Percentiles rank a stretch among this genome's conserved stretches.
phyloP scores from a whole-genome alignment of 2,888 invertebrate species.

The Oligia strigilis region DNA sequence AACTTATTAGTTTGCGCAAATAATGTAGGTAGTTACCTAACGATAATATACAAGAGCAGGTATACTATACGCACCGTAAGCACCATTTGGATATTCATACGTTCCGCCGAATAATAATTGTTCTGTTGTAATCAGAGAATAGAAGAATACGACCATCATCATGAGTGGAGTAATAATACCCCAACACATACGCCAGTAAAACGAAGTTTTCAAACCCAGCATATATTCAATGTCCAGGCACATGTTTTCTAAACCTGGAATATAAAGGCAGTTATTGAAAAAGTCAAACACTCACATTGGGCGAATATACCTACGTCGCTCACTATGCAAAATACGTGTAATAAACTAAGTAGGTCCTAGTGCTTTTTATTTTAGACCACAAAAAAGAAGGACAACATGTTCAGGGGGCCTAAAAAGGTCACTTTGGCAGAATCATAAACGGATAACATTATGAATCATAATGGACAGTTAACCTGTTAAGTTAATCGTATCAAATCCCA shows the following conservation, averaged over 20 bases:
- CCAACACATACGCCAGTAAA: conserved; percentile 96
- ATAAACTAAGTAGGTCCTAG: too few relatives aligned
- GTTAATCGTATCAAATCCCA: too few relatives aligned
- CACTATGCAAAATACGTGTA: neutral
- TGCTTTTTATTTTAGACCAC: neutral
- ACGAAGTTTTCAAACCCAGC: conserved; percentile 92
- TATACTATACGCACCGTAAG: conserved; percentile 88
- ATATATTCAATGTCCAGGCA: conserved; percentile 94
- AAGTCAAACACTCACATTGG: neutral
- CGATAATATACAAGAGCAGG: neutral
- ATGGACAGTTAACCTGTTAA: too few relatives aligned
- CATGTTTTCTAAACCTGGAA: conserved; percentile 84
- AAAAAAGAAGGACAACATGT: neutral
- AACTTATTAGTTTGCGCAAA: neutral
- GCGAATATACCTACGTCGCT: too few relatives aligned
- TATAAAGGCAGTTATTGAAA: conserved; percentile 11
- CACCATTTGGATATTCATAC: conserved; percentile 90
- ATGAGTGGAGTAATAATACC: conserved; percentile 93
- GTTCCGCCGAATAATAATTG: conserved; percentile 91
- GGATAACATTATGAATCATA: too few relatives aligned
- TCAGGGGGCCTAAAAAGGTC: neutral
- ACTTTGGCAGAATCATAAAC: too few relatives aligned
- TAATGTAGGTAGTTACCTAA: neutral
- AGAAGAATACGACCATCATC: conserved; percentile 93
- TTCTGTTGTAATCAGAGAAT: conserved; percentile 92